Base-by-base conservation (phyloP, 2,113 vertebrate species). In the Heterocephalus glaber region DNA sequence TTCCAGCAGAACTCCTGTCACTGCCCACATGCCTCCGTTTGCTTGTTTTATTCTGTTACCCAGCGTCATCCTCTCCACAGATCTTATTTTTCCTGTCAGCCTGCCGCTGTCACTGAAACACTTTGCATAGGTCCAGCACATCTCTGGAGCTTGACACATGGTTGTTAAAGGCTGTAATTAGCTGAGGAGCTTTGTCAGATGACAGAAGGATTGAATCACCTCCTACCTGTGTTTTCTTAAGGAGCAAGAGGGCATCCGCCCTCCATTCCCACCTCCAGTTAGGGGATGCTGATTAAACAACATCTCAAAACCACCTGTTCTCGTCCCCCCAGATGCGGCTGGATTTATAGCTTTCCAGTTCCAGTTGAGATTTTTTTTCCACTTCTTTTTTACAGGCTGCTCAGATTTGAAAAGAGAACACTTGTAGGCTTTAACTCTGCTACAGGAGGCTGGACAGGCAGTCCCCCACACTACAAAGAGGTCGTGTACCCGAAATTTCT, bases 401-500 rank as follows among this genome's bases (percentile, higher is more conserved):
- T 35, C 9, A 20, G 60, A 63, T 90, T 82, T 88, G 81, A 79
- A 92, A 95, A 95, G 77, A 52, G 66, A 92, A 72, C 0, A 3
- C 72, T 87, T 60, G 52, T 12, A 85, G 22, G 49, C 65, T 90
- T 79, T 89, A 30, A 58, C n/a, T 72, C 52, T 19, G 56, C 82
- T 54, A 24, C 47, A 3, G 0, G n/a, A 52, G 65, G 49, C 89
- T 86, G 91, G 65, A 60, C 85, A 61, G 54, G 85, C 92, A 63
- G 89, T 77, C 68, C 52, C n/a, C 4, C 2, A 20, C 47, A 65
- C 87, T 35, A 96, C 90, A 96, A 96, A 95, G 94, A 96, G 94
- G 79, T 86, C 11, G 35, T 95, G 92, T 96, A 91, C 79, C 61
- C 5, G 20, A 82, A 38, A 33, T 76, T 96, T 88, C 95, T 91